These are phyloP conservation scores for Heteromyza rotundicornis DNA, from an alignment of 2,888 invertebrate genomes.

Conservation along the genomic window DNA sequence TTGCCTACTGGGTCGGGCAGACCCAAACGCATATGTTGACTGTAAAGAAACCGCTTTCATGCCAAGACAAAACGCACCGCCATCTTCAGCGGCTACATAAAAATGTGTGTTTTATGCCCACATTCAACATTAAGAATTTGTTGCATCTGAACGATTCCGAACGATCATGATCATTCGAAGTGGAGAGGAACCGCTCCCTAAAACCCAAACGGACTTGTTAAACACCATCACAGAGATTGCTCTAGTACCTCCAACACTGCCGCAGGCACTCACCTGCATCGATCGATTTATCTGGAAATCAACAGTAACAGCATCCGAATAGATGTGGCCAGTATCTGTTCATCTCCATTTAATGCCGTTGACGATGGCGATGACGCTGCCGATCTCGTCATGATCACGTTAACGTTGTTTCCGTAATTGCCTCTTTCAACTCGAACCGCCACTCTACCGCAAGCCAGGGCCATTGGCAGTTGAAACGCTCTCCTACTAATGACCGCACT, in stretches of 20 bases:
- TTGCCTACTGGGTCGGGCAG: no score
- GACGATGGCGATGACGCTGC: no score
- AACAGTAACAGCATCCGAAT: constrained; percentile 23
- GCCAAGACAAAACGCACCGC: background rate
- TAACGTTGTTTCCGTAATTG: constrained; percentile 24
- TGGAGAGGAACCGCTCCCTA: background rate
- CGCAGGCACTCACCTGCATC: constrained; percentile 1
- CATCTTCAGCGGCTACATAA: constrained; percentile 34
- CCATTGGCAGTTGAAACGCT: constrained; percentile 30
- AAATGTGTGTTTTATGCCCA: constrained; percentile 38
- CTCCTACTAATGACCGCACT: constrained; percentile 47
- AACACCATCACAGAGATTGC: background rate
- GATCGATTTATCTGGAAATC: constrained; percentile 15
- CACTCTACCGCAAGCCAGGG: no score
- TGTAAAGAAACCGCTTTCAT: constrained; percentile 15
- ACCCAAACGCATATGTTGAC: no score
- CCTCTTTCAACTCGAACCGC: constrained; percentile 11
- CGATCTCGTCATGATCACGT: constrained; percentile 23
- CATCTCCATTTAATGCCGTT: constrained; percentile 22
- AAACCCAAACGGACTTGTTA: background rate
- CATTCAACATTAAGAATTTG: constrained; percentile 24
- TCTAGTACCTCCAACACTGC: background rate
- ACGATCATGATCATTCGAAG: background rate
- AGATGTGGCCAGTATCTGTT: constrained; percentile 15
- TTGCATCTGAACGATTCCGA: constrained; percentile 5